A percentile compares a stretch with the other conserved stretches of the same genome.
phyloP scores from a whole-genome alignment of 2,797 vertebrate genomes.

The Fratercula arctica region DNA sequence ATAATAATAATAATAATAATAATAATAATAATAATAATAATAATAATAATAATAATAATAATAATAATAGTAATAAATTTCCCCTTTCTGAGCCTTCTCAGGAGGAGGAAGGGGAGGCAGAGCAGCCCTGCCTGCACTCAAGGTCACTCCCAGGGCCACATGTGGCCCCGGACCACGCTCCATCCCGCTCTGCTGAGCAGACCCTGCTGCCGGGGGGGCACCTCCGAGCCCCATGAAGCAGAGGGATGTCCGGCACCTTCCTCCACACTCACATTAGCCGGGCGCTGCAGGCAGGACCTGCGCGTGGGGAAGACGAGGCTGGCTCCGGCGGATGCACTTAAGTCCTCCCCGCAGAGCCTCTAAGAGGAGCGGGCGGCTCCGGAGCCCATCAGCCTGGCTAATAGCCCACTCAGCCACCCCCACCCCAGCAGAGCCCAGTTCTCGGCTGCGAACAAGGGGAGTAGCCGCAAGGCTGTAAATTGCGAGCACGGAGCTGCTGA shows the following conservation, averaged over 20 bases:
- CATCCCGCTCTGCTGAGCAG: not conserved
- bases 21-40: not conserved
- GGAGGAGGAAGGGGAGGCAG: not conserved
- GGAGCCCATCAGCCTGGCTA: not conserved
- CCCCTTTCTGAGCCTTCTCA: not conserved
- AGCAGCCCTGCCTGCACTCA: not conserved
- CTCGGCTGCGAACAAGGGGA: not conserved
- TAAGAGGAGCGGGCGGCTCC: not conserved
- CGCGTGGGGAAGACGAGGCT: not conserved
- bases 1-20: not conserved
- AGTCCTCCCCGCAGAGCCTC: not conserved
- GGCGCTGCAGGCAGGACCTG: not conserved
- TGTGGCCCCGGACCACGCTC: fast-evolving
- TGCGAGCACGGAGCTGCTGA: not conserved
- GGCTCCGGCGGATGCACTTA: not conserved
- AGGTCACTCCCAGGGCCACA: not conserved
- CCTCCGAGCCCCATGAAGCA: not conserved
- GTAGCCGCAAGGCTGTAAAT: not conserved
- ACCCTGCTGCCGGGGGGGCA: not conserved
- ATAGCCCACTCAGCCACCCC: not conserved
- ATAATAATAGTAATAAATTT: not conserved
- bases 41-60: too few species aligned
- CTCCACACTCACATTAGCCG: not conserved
- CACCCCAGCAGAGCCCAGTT: not conserved
- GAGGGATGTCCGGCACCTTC: not conserved